These are phyloP conservation scores for Neodontobutis hainanensis DNA, from an alignment of 2,113 vertebrate species.

Conservation along the genomic window DNA sequence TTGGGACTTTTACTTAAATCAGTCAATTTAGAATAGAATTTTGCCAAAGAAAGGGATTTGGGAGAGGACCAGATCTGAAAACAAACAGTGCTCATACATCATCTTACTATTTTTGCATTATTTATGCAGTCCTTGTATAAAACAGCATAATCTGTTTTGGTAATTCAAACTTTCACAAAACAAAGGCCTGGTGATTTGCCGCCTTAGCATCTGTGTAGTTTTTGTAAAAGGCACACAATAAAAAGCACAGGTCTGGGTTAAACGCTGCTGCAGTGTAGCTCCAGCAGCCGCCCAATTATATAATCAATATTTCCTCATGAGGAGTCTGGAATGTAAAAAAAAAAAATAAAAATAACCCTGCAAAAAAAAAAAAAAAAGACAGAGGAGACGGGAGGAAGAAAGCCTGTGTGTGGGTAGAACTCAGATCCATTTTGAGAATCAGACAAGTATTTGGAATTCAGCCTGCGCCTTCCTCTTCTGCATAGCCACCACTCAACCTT, in stretches of 20 bases:
- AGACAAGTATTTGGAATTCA: slow-evolving; percentile 62
- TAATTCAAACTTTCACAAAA: neutral
- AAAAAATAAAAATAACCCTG: slow-evolving; percentile 7
- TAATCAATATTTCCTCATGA: slow-evolving; percentile 58
- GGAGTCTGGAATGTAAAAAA: slow-evolving; percentile 40
- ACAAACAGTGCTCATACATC: too few relatives aligned
- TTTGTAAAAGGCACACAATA: slow-evolving; percentile 15
- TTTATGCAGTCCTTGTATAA: too few relatives aligned
- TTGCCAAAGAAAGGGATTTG: too few relatives aligned
- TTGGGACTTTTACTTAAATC: too few relatives aligned
- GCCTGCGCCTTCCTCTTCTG: slow-evolving; percentile 54
- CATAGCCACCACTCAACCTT: slow-evolving; percentile 62
- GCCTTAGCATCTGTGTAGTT: slow-evolving; percentile 26
- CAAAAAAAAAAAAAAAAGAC: slow-evolving; percentile 4
- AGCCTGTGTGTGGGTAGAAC: slow-evolving; percentile 59
- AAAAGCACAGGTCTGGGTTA: slow-evolving; percentile 54
- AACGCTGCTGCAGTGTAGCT: slow-evolving; percentile 45
- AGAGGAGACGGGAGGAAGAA: neutral
- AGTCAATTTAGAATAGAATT: too few relatives aligned
- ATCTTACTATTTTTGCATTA: too few relatives aligned
- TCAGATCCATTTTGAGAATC: slow-evolving; percentile 66
- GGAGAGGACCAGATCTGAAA: too few relatives aligned
- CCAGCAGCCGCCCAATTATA: slow-evolving; percentile 53
- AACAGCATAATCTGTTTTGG: too few relatives aligned
- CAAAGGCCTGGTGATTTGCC: slow-evolving; percentile 7